Conservation (phyloP, 2,888 invertebrate genomes). For the Kryphioiulus occultus region DNA sequence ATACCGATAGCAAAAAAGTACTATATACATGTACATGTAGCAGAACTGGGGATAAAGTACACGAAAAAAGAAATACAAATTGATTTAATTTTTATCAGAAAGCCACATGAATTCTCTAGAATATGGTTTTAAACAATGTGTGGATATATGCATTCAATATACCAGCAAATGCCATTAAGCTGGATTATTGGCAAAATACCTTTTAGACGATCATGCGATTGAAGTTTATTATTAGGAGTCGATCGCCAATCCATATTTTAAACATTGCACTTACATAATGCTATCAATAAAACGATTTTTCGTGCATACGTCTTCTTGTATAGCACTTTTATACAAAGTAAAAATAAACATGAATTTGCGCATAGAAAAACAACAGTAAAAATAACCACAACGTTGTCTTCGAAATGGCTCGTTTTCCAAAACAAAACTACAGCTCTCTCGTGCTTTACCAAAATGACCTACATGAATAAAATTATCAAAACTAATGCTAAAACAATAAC, state of each 20-base stretch:
- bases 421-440: no score
- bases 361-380: no score
- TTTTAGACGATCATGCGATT: not conserved
- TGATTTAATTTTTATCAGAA: no score
- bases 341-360: no score
- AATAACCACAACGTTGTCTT: no score
- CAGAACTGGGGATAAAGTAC: not conserved
- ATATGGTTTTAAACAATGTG: not conserved
- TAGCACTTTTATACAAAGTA: no score
- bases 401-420: no score
- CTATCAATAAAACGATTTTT: not conserved
- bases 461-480: no score
- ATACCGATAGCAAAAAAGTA: not conserved
- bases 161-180: not conserved
- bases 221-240: not conserved
- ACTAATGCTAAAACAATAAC: no score
- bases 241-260: not conserved
- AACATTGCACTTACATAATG: not conserved
- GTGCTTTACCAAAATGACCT: no score
- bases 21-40: not conserved
- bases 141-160: not conserved
- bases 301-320: no score
- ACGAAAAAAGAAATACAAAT: not conserved
- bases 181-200: not conserved
- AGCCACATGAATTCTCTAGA: no score